phyloP scores from a whole-genome alignment of 64 coral and sea anemone species.

The Porites lutea region DNA sequence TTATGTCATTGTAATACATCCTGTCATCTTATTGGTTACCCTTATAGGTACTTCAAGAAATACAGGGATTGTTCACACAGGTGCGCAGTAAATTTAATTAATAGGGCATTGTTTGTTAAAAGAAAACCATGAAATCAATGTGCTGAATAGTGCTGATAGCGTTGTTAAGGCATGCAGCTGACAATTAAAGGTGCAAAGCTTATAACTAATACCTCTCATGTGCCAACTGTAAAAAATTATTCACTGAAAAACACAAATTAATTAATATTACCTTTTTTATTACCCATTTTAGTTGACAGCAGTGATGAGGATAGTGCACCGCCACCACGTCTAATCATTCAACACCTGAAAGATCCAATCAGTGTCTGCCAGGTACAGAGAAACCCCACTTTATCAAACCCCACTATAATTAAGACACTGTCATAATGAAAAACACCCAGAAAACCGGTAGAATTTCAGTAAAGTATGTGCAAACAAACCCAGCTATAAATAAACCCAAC shows the following conservation, averaged over 20 bases:
- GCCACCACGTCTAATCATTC: neutral
- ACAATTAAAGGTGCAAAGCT: neutral
- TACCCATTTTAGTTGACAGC: constrained; percentile 9
- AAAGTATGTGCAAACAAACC: neutral
- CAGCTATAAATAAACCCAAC: neutral
- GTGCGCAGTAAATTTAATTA: no score
- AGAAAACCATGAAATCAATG: no score
- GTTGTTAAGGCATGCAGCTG: constrained; percentile 13
- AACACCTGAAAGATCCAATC: constrained; percentile 11
- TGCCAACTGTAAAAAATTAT: constrained; percentile 20
- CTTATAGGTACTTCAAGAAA: no score
- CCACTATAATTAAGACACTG: neutral
- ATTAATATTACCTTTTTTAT: no score
- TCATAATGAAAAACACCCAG: neutral
- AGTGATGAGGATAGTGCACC: no score
- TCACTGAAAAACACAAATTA: constrained; percentile 1
- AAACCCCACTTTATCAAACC: neutral
- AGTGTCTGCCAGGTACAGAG: neutral
- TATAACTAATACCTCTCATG: constrained; percentile 6
- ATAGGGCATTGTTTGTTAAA: no score
- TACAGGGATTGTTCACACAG: no score
- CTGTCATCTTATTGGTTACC: no score
- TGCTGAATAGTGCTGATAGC: no score
- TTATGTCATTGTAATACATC: no score
- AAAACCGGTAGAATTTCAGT: neutral